A percentile compares a stretch with the other conserved stretches of the same genome.
These are phyloP conservation scores for Nomada goodeniana DNA, from an alignment of 2,888 invertebrate species.

Conservation along the genomic window DNA sequence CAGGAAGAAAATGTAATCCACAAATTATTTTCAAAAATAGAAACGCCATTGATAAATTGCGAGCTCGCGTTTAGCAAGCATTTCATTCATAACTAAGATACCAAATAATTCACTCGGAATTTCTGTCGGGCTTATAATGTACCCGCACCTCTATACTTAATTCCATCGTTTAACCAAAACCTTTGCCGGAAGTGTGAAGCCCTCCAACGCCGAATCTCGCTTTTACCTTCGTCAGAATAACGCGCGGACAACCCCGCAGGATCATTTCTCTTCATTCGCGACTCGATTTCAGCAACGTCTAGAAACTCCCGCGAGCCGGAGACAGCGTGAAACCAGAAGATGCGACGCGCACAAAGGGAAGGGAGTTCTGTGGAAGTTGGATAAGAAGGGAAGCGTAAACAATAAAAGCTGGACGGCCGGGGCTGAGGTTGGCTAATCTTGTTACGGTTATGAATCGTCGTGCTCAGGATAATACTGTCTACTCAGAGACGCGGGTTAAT, in stretches of 20 bases:
- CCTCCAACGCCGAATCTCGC: too few species aligned
- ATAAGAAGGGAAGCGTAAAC: slow-evolving; percentile 77
- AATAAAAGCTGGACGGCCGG: slow-evolving; percentile 75
- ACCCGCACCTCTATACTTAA: too few species aligned
- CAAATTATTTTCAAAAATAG: too few species aligned
- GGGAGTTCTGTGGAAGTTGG: slow-evolving; percentile 47
- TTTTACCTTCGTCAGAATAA: too few species aligned
- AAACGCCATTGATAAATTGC: too few species aligned
- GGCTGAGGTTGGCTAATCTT: slow-evolving; percentile 74
- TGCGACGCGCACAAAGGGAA: slow-evolving; percentile 40
- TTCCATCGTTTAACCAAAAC: too few species aligned
- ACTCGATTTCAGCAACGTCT: slow-evolving; percentile 25
- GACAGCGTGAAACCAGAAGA: slow-evolving; percentile 15
- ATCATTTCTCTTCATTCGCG: slow-evolving; percentile 48
- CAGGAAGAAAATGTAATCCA: too few species aligned
- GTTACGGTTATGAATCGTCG: slow-evolving; percentile 79
- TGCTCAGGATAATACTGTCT: slow-evolving; percentile 74
- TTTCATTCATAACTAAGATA: too few species aligned
- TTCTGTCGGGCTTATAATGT: too few species aligned
- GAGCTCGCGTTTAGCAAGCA: too few species aligned
- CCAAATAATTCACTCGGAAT: too few species aligned
- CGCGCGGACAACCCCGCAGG: background rate
- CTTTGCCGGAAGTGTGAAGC: too few species aligned
- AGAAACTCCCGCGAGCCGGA: background rate
- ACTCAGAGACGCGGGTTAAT: slow-evolving; percentile 71